phyloP scores from a whole-genome alignment of 64 coral and sea anemone genomes.

The Astreopora myriophthalma region DNA sequence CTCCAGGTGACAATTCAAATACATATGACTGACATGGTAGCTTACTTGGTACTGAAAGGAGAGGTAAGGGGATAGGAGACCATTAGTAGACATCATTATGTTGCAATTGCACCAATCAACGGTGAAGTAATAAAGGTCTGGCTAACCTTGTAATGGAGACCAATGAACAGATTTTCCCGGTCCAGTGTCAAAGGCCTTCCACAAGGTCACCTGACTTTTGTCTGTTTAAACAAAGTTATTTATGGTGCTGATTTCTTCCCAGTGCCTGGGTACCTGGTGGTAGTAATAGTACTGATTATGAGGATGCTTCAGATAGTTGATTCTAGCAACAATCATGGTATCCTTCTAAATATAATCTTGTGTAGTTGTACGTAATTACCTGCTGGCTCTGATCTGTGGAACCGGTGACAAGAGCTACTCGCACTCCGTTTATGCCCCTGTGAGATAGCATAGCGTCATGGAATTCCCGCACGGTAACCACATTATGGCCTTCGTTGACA shows the following conservation, averaged over 20 bases:
- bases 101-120: background rate
- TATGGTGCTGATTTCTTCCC: constrained; percentile 23
- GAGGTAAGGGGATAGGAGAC: background rate
- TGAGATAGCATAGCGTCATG: too few relatives aligned
- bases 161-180: background rate
- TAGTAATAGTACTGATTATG: background rate
- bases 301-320: background rate
- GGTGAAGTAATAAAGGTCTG: background rate
- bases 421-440: constrained; percentile 9
- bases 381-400: background rate
- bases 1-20: background rate
- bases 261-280: background rate
- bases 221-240: background rate
- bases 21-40: background rate
- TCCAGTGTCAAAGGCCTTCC: background rate
- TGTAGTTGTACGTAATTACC: background rate
- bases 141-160: background rate
- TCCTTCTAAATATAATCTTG: background rate
- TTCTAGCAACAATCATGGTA: background rate
- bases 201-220: background rate
- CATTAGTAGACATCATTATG: background rate
- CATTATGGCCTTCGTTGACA: constrained; percentile 4
- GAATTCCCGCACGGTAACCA: background rate
- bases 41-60: background rate
- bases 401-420: background rate